Base-by-base conservation (phyloP, 2,888 invertebrate species). In the Zygothrica quintamaculata region DNA sequence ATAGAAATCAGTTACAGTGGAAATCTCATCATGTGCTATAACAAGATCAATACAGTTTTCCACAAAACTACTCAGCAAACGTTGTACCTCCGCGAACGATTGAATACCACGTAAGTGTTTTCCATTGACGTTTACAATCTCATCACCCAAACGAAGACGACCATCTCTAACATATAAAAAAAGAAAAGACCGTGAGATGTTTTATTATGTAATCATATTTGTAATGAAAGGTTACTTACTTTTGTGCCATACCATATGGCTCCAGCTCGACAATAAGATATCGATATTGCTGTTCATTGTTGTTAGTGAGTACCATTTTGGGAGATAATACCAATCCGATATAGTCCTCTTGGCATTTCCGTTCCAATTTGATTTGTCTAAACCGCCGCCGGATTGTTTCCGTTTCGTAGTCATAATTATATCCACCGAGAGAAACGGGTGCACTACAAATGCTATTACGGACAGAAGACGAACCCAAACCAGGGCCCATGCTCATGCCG, bases 81-180 rank as follows among this genome's bases (percentile, higher is more conserved):
- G 92, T 77, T 93, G 93, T 12, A 93, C 93, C 77, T 94, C 95
- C 86, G 93, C 93, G 57, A 93, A 91, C 4, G 94, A 93, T 37
- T 94, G 93, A 53, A 96, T 92, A 0, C 95, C 96, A 66, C 95
- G 93, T 60, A 98, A 91, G 68, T 96, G 94, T 85, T 93, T 94
- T 7, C 97, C 97, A 90, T 97, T 97, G 25, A 97, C 95, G 91
- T 96, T 96, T 8, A 97, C 95, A 69, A 98, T 95, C 92, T 97
- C 96, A 91, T 98, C 98, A 9, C 97, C 97, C 59, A 96, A 93
- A 81, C 94, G 93, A 65, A 98, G 92, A 78, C 96, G 93, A 13
- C 96, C 96, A 89, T 96, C 96, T 91, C 96, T 95, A 88, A 26
- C 4, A 26, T 6, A 26, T 5, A 40, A 55, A 91, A 55, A 12